Conservation (phyloP, 1,140 invertebrate genomes). For the Diplogasteroides magnus region DNA sequence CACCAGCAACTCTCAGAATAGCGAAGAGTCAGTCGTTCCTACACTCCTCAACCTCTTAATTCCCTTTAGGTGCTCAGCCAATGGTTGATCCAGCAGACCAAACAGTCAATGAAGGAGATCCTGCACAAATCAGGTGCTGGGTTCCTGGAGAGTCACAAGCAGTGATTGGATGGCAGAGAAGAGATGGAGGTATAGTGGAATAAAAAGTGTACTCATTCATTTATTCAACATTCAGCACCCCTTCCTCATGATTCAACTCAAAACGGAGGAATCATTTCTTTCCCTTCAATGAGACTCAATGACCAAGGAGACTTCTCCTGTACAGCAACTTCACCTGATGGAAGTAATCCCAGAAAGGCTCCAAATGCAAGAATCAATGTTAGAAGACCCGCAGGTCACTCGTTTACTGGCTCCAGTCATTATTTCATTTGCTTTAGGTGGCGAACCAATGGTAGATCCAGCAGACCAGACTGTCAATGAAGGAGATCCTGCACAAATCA, state of each 20-base stretch:
- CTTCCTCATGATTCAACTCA: conserved; percentile 16
- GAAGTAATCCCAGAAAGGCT: conserved; percentile 1
- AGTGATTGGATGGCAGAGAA: conserved; percentile 2
- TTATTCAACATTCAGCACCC: neutral
- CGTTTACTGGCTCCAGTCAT: no score
- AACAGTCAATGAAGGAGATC: conserved; percentile 36
- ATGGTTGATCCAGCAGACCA: conserved; percentile 43
- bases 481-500: conserved; percentile 46
- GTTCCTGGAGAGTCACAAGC: conserved; percentile 46
- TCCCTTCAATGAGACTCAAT: conserved; percentile 1
- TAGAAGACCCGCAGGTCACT: conserved; percentile 25
- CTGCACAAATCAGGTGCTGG: conserved; percentile 45
- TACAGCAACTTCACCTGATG: conserved; percentile 11
- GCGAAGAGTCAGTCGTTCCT: conserved; percentile 21
- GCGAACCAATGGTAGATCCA: conserved; percentile 45
- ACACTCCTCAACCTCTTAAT: neutral
- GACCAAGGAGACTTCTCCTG: conserved; percentile 21
- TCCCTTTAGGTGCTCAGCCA: conserved; percentile 20
- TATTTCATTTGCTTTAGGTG: no score
- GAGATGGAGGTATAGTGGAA: neutral
- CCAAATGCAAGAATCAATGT: neutral
- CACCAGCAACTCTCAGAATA: conserved; percentile 40
- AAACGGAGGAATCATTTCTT: conserved; percentile 1
- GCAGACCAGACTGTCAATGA: conserved; percentile 42
- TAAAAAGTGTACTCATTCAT: neutral